These are phyloP conservation scores for Gymnoscopelus braueri DNA, from an alignment of 2,797 vertebrate genomes.

Conservation along the genomic window DNA sequence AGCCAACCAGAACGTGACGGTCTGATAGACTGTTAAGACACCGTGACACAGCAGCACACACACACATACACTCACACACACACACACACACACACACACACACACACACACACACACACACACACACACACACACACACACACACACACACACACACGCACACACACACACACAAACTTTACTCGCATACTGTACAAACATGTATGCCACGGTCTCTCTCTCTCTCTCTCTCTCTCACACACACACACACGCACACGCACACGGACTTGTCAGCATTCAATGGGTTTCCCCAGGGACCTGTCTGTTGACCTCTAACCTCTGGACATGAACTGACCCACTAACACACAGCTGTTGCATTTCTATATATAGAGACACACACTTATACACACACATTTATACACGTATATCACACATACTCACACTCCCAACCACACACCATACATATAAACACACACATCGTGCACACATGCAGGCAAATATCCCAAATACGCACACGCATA, in stretches of 20 bases:
- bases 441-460: background rate
- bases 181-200: background rate
- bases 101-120: background rate
- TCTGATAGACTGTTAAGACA: conserved; percentile 25
- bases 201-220: too few species aligned
- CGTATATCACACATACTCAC: conserved; percentile 18
- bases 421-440: conserved; percentile 28
- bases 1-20: conserved; percentile 13
- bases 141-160: conserved; percentile 3
- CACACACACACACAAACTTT: background rate
- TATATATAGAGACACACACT: background rate
- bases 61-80: too few species aligned
- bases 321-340: conserved; percentile 40
- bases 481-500: background rate
- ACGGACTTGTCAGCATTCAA: conserved; percentile 24
- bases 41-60: background rate
- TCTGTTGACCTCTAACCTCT: conserved; percentile 26
- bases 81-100: background rate
- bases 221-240: conserved; percentile 6
- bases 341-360: conserved; percentile 18
- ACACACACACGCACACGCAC: background rate
- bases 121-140: background rate
- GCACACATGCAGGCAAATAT: background rate
- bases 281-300: conserved; percentile 1
- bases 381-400: conserved; percentile 1